phyloP scores from a whole-genome alignment of 1,140 invertebrate species.

The Saccostrea glomerata region DNA sequence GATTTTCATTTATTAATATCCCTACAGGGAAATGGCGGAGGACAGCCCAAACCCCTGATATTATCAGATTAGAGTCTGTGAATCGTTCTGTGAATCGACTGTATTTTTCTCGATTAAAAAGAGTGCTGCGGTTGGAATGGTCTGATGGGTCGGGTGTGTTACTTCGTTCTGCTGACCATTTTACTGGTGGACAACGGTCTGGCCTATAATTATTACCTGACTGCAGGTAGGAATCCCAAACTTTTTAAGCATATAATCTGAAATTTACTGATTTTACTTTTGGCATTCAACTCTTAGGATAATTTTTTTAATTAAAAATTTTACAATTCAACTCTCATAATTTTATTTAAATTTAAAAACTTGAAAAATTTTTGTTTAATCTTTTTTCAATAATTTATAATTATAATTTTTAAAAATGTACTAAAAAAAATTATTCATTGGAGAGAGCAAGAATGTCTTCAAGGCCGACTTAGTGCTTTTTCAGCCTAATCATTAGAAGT shows the following conservation, averaged over 20 bases:
- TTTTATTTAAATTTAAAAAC: not conserved
- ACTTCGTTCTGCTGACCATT: not conserved
- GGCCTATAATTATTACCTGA: not conserved
- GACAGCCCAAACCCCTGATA: not conserved
- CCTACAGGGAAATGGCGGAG: not conserved
- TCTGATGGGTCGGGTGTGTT: not conserved
- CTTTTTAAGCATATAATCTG: not conserved
- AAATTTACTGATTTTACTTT: not conserved
- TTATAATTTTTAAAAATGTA: too few species aligned
- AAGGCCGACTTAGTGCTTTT: too few species aligned
- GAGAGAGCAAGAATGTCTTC: too few species aligned
- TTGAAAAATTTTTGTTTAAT: not conserved
- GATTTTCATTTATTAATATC: conserved; percentile 6
- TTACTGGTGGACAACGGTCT: not conserved
- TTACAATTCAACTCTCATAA: not conserved
- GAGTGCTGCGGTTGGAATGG: not conserved
- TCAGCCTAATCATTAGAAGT: too few species aligned
- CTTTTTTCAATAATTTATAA: not conserved
- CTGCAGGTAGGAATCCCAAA: not conserved
- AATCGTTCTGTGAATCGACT: not conserved
- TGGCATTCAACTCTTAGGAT: not conserved
- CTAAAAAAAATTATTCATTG: too few species aligned
- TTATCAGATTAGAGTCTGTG: conserved; percentile 4
- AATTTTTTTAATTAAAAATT: not conserved
- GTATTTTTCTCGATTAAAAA: not conserved